Conservation (phyloP, 2,888 invertebrate genomes). For the Ernsta delagoae region DNA sequence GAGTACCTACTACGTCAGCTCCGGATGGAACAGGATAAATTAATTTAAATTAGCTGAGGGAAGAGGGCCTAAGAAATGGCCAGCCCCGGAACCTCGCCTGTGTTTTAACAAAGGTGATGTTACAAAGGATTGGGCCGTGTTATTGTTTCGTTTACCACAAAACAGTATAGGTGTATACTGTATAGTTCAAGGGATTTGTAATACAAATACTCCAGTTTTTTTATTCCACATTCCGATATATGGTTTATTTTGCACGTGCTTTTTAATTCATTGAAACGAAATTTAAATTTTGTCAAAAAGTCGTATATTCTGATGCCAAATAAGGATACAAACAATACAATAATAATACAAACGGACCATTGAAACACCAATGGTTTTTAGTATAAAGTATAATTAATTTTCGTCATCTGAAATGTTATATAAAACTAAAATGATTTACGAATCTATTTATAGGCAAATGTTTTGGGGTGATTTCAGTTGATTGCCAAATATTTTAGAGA, state of each 20-base stretch:
- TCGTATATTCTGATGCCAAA: too few species aligned
- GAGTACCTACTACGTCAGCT: conserved; percentile 16
- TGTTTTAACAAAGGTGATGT: conserved; percentile 75
- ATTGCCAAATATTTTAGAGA: conserved; percentile 21
- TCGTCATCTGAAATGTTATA: neutral
- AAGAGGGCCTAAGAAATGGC: conserved; percentile 75
- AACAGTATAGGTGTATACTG: conserved; percentile 40
- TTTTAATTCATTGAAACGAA: too few species aligned
- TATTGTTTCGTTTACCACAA: conserved; percentile 56
- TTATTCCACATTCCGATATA: neutral
- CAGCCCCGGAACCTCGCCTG: conserved; percentile 69
- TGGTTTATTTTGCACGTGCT: neutral
- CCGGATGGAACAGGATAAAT: conserved; percentile 59
- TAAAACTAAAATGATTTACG: conserved; percentile 19
- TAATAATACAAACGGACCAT: too few species aligned
- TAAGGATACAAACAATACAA: too few species aligned
- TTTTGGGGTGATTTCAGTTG: conserved; percentile 15
- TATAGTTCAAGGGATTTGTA: conserved; percentile 1
- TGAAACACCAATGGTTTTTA: conserved; percentile 14
- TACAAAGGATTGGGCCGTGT: conserved; percentile 70
- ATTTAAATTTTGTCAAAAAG: too few species aligned
- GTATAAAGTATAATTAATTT: conserved; percentile 18
- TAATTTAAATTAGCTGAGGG: conserved; percentile 78
- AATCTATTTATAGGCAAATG: conserved; percentile 22
- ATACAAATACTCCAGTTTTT: neutral